Base-by-base conservation (phyloP, 2,797 vertebrate genomes). In the Notolepis coatsorum region DNA sequence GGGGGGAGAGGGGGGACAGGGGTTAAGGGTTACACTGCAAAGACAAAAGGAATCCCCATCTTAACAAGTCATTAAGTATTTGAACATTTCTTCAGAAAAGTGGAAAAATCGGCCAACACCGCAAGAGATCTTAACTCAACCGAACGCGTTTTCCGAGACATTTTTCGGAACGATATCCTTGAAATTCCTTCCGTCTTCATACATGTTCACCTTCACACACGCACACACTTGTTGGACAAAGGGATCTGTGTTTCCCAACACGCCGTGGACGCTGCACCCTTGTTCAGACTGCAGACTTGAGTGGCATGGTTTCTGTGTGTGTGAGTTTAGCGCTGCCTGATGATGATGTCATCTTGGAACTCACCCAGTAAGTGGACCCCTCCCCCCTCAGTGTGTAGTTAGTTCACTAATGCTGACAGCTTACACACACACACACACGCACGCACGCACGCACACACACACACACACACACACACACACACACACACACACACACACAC, bases 1-100 rank as follows among this genome's bases (percentile, higher is more conserved):
- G n/a, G 64, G 10, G 62, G 66, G 52, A 77, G 28, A 51, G 52
- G 65, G 21, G n/a, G n/a, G n/a, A 77, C 24, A 55, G 60, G 59
- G 33, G 18, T 31, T 15, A 75, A 23, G 30, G 23, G 17, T 67
- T 45, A 68, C 24, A 64, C 7, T 49, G 21, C 18, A 6, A 48
- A 10, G 41, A 42, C 10, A 37, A 10, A 50, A 4, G 35, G 13
- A 24, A 20, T 51, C 3, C 53, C 4, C 37, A 12, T 35, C 7
- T 12, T n/a, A n/a, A 25, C 1, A 10, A 24, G 43, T 54, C 9
- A 50, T n/a, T 45, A 27, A 28, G n/a, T n/a, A n/a, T n/a, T n/a
- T n/a, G n/a, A n/a, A n/a, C n/a, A n/a, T n/a, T n/a, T n/a, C n/a
- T n/a, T n/a, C n/a, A n/a, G n/a, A n/a, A n/a, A n/a, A n/a, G n/a